Evolutionary conservation across 2,888 invertebrate species (phyloP).

Genomic region (Boloria euphrosyne): DNA sequence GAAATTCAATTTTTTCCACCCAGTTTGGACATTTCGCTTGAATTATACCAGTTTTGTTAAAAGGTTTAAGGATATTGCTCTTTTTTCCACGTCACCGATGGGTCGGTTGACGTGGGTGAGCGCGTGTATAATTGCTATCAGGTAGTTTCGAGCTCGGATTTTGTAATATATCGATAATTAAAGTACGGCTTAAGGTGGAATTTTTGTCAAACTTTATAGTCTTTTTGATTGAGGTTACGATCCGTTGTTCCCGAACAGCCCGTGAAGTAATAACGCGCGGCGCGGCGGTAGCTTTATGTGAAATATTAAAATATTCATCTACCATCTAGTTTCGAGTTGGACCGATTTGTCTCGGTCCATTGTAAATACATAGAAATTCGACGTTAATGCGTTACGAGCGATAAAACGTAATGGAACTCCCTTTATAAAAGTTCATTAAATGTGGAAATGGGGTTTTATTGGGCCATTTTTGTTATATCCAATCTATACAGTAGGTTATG

Average conservation of each 20-base stretch:
- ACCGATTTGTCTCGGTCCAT: conserved; percentile 74
- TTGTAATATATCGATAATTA: conserved; percentile 81
- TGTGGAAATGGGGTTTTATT: conserved; percentile 46
- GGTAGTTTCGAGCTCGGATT: conserved; percentile 73
- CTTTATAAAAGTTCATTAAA: conserved; percentile 67
- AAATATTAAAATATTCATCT: conserved; percentile 57
- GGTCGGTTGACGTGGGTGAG: conserved; percentile 78
- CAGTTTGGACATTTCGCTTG: conserved; percentile 82
- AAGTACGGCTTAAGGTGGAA: conserved; percentile 80
- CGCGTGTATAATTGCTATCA: conserved; percentile 80
- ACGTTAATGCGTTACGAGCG: conserved; percentile 63
- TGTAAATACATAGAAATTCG: conserved; percentile 67
- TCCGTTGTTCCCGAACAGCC: conserved; percentile 53
- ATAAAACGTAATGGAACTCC: conserved; percentile 63
- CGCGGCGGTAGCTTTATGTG: conserved; percentile 77
- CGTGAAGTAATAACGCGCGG: conserved; percentile 58
- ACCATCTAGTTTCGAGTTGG: conserved; percentile 58
- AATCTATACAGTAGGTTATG: conserved; percentile 34
- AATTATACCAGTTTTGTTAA: conserved; percentile 81
- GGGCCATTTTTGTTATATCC: conserved; percentile 41
- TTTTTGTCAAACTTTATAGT: conserved; percentile 81
- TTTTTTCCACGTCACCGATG: conserved; percentile 71
- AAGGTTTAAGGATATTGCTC: conserved; percentile 72
- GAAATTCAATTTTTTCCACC: conserved; percentile 66
- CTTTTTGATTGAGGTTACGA: conserved; percentile 81